Conservation (phyloP, 2,888 invertebrate species). For the Deilephila elpenor region DNA sequence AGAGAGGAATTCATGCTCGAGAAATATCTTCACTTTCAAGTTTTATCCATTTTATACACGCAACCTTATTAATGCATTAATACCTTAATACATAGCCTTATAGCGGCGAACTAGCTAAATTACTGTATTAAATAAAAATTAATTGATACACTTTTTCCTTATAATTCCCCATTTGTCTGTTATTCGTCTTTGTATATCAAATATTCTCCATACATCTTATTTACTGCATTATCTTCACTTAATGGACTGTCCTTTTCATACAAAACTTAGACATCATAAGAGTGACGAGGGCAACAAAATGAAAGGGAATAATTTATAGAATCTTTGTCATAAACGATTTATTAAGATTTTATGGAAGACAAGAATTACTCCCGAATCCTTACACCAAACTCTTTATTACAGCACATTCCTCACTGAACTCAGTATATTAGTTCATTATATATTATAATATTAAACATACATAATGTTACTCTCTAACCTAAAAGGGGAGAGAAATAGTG, state of each 20-base stretch:
- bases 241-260: too few relatives aligned
- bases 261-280: too few relatives aligned
- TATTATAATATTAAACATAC: constrained; percentile 35
- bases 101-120: too few relatives aligned
- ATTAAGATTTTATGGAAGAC: background rate
- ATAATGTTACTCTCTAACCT: constrained; percentile 49
- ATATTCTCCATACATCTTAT: too few relatives aligned
- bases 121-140: too few relatives aligned
- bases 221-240: too few relatives aligned
- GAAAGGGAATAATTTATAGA: too few relatives aligned
- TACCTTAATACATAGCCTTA: background rate
- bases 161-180: too few relatives aligned
- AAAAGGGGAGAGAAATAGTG: constrained; percentile 52
- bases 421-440: constrained; percentile 41
- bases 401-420: constrained; percentile 23
- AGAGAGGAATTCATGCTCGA: constrained; percentile 27
- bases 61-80: background rate
- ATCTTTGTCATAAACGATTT: background rate
- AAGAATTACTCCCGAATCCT: background rate
- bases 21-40: background rate
- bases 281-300: too few relatives aligned
- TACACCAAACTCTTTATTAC: background rate
- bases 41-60: background rate
- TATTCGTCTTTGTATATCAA: too few relatives aligned
- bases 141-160: too few relatives aligned